Base-by-base conservation (phyloP, 2,888 invertebrate species). In the Cryptocephalus primarius region DNA sequence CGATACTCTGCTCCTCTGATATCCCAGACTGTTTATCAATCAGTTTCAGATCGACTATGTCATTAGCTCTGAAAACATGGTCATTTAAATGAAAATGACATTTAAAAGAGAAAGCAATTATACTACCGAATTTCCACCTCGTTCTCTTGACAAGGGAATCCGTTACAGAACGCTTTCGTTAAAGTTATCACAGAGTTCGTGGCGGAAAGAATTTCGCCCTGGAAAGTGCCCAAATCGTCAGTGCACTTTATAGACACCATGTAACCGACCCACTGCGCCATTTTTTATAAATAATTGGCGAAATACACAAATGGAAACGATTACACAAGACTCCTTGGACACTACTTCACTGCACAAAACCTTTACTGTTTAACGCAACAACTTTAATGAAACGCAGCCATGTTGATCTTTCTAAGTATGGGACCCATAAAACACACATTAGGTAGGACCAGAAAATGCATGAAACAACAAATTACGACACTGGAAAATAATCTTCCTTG, bases 231-330 rank as follows among this genome's bases (percentile, higher is more conserved):
- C 51, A 87, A 68, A 40, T 80, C 79, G 49, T 83, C 82, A 31
- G 79, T 80, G 68, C 90, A 90, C 66, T 85, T 83, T 49, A 92
- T 82, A 12, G 91, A 88, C 53, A 93, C 88, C 55, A 85, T 82
- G 66, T 82, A 86, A 44, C 91, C 92, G 52, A 84, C 67, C 79
- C 80, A 85, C 57, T 75, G 72, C 51, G 77, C 73, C 78, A 78
- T 79, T 58, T 62, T 64, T 56, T 57, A 22, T 22, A 22, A 22
- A 22, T 22, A 22, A 51, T 43, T 22, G 22, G 22, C 22, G 40
- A 12, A 13, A 47, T 42, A 22, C 22, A 22, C 22, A 22, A 22
- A 22, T 6, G 22, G 22, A 4, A 4, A 22, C 22, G 22, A 22
- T 22, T 6, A 22, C 22, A 22, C 22, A 6, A 22, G 22, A 2